A percentile compares a stretch with the other conserved stretches of the same genome.
These are phyloP conservation scores for Hippocampus kuda DNA, from an alignment of 2,797 vertebrate species.

Conservation along the genomic window DNA sequence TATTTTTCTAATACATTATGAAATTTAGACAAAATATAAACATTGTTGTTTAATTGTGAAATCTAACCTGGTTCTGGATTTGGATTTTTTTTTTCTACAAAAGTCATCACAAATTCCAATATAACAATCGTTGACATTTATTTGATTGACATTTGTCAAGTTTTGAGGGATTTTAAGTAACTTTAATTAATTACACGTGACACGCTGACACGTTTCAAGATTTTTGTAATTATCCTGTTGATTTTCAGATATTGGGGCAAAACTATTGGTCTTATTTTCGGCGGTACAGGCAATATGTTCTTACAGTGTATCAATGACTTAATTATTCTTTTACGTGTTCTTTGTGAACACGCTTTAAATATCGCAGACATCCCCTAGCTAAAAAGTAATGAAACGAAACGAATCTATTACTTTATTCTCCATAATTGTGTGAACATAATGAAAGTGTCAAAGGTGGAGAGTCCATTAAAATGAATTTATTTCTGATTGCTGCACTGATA, in stretches of 20 bases:
- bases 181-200: background rate
- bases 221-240: no score
- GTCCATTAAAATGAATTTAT: slow-evolving; percentile 42
- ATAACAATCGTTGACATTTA: no score
- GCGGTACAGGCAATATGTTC: background rate
- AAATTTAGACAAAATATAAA: no score
- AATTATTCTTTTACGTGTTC: background rate
- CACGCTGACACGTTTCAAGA: no score
- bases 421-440: background rate
- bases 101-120: no score
- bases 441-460: background rate
- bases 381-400: background rate
- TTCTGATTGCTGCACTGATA: slow-evolving; percentile 19
- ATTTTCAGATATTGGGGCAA: background rate
- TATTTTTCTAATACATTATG: no score
- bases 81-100: no score
- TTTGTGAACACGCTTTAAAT: background rate
- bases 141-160: background rate
- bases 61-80: no score
- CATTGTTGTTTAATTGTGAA: no score
- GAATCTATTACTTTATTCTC: background rate
- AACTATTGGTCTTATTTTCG: background rate
- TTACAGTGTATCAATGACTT: no score
- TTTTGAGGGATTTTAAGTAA: background rate
- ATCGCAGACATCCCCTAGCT: background rate